These are phyloP conservation scores for Anhinga rufa DNA, from an alignment of 2,113 vertebrate genomes.

Conservation along the genomic window DNA sequence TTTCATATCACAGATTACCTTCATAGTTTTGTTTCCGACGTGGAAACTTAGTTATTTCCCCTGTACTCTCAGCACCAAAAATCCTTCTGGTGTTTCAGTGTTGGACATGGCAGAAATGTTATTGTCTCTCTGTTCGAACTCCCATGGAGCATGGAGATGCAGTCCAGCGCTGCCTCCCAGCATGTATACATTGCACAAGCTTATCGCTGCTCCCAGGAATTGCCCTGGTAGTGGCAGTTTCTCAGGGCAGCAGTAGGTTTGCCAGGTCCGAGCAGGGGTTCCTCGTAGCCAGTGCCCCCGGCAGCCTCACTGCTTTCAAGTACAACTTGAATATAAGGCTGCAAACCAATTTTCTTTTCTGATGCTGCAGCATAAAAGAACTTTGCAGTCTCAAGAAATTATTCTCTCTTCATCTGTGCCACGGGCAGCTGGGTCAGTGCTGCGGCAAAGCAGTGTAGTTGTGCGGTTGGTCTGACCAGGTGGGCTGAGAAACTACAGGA, in stretches of 20 bases:
- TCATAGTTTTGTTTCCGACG: background rate
- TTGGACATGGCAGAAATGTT: background rate
- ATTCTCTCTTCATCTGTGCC: background rate
- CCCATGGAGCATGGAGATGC: accelerated
- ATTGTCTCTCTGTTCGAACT: accelerated
- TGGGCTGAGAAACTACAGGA: background rate
- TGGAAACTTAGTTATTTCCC: background rate
- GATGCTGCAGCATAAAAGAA: background rate
- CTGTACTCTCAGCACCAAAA: background rate
- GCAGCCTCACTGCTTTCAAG: background rate
- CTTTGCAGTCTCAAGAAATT: background rate
- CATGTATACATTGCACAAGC: background rate
- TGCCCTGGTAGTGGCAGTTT: background rate
- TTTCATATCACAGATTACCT: background rate
- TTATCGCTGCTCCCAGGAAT: background rate
- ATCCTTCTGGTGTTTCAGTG: background rate
- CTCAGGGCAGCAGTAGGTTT: background rate
- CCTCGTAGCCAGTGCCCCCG: background rate
- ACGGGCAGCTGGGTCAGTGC: background rate
- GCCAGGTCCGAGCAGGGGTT: background rate
- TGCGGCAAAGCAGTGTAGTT: accelerated
- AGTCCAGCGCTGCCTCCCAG: background rate
- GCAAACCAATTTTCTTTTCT: background rate
- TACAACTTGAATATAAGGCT: background rate
- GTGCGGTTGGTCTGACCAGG: too few relatives aligned